phyloP scores from a whole-genome alignment of 2,113 vertebrate genomes.

The Amphiprion ocellaris region DNA sequence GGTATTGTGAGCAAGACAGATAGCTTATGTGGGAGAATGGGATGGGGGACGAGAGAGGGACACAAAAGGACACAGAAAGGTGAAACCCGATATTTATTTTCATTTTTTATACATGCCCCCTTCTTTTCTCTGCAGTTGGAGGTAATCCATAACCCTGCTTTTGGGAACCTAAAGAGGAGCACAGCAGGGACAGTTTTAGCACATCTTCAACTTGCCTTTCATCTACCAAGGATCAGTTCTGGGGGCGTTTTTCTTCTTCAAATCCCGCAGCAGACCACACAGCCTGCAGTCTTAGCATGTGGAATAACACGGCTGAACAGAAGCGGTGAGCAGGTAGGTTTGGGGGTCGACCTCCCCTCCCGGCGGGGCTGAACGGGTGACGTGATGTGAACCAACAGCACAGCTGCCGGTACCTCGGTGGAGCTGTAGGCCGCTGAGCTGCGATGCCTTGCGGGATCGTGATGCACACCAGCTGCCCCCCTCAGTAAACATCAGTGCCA shows the following conservation, averaged over 20 bases:
- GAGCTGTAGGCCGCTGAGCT: constrained; percentile 40
- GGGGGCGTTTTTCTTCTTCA: neutral
- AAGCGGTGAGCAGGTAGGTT: constrained; percentile 34
- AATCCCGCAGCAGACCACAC: neutral
- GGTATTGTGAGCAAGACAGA: constrained; percentile 77
- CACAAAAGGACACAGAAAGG: constrained; percentile 68
- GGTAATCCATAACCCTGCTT: constrained; percentile 58
- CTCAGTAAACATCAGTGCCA: constrained; percentile 58
- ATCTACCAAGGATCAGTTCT: constrained; percentile 42
- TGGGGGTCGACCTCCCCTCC: constrained; percentile 7
- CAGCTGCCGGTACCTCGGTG: constrained; percentile 57
- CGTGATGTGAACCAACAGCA: constrained; percentile 69
- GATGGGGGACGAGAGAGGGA: constrained; percentile 31
- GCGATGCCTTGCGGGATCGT: constrained; percentile 48
- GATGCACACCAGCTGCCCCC: constrained; percentile 56
- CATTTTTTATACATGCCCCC: constrained; percentile 39
- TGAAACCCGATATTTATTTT: constrained; percentile 63
- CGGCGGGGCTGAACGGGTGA: constrained; percentile 55
- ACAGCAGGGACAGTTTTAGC: constrained; percentile 20
- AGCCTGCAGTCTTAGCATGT: constrained; percentile 26
- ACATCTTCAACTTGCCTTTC: constrained; percentile 23
- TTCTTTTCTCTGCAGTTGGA: constrained; percentile 17
- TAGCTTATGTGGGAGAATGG: constrained; percentile 70
- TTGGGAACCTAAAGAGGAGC: constrained; percentile 41
- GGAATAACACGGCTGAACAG: neutral